Base-by-base conservation (phyloP, 2,888 invertebrate genomes). In the Agriopis leucophaearia region DNA sequence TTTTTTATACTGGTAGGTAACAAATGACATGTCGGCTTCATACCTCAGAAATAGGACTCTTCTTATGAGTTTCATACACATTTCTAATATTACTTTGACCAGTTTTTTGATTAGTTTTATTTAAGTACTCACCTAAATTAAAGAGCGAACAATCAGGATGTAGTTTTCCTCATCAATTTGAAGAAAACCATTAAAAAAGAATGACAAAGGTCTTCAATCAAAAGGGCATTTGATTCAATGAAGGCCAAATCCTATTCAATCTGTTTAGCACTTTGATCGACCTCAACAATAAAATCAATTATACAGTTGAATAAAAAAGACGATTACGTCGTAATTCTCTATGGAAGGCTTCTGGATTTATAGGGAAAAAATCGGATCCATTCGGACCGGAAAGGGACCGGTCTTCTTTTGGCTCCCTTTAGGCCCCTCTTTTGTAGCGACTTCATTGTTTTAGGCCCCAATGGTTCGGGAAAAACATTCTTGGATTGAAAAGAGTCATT, bases 381-480 rank as follows among this genome's bases (percentile, higher is more conserved):
- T 64, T 42, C 59, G 40, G 60, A 15, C 71, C 61, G n/a, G n/a
- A n/a, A n/a, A n/a, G n/a, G n/a, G n/a, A n/a, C 47, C 47, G 47
- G 13, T 16, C 35, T n/a, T 66, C 58, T 59, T 48, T 18, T 50
- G 38, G 59, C 15, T 36, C 68, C 64, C 61, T 61, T 64, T 70
- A 0, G 50, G n/a, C 48, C 45, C 45, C 67, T 62, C 62, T 62
- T 69, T 71, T 70, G 61, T 64, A 60, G 48, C 57, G 69, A 56
- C 69, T 67, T 70, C 74, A 75, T 75, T 75, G 75, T 75, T 75
- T 75, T 70, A 71, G 60, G 65, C 69, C 67, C 70, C 68, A 70
- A 67, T 66, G 69, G 72, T 58, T 59, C 60, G 71, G 74, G 73
- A 66, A 76, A 79, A 81, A 80, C 77, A 80, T 78, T 77, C 77